These are phyloP conservation scores for Falco berigora DNA, from an alignment of 2,797 vertebrate genomes.

Conservation along the genomic window DNA sequence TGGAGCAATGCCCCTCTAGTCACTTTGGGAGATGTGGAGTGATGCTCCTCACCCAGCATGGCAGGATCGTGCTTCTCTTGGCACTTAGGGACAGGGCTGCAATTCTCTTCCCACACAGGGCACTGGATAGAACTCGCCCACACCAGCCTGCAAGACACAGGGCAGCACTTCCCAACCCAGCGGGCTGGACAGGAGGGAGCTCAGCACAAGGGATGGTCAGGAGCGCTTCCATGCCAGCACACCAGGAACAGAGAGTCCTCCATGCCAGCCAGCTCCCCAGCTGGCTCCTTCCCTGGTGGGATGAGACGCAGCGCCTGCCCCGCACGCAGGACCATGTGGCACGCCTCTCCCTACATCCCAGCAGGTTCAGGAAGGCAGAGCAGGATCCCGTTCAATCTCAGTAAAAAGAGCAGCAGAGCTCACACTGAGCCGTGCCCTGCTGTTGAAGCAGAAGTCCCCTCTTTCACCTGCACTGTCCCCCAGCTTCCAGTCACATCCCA, in stretches of 20 bases:
- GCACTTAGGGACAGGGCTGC: background rate
- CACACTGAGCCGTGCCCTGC: background rate
- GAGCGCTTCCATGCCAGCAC: background rate
- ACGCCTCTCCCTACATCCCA: background rate
- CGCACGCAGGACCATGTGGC: fast-evolving
- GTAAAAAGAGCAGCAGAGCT: background rate
- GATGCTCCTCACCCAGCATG: fast-evolving
- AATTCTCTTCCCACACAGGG: background rate
- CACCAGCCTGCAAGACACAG: fast-evolving
- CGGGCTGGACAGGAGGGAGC: background rate
- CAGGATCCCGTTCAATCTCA: background rate
- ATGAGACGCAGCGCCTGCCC: background rate
- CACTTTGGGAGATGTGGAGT: fast-evolving
- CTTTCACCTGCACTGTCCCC: background rate
- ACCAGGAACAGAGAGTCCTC: background rate
- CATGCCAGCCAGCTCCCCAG: background rate
- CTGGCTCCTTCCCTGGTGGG: background rate
- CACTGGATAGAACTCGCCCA: background rate
- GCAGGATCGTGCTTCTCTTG: background rate
- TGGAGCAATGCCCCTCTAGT: background rate
- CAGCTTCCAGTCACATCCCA: background rate
- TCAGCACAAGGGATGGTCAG: background rate
- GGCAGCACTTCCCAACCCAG: background rate
- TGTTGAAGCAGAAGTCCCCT: background rate
- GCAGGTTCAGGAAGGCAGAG: background rate